These are phyloP conservation scores for Drosophila neonasuta DNA, from an alignment of 2,888 invertebrate species.

Conservation along the genomic window DNA sequence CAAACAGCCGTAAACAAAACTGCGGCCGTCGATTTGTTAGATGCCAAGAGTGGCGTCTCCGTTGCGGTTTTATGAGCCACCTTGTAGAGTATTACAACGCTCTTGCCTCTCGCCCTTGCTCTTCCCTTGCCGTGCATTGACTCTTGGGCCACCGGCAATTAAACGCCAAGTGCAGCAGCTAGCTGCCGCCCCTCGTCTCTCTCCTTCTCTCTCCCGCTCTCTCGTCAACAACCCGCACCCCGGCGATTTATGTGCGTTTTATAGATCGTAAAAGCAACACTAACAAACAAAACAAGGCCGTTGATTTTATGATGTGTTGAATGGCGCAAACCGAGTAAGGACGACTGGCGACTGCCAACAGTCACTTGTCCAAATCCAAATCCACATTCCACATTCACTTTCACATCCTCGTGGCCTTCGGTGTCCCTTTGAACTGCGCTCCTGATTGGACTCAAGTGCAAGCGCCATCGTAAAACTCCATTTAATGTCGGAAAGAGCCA, in stretches of 20 bases:
- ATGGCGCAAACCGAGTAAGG: constrained; percentile 51
- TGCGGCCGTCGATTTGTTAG: constrained; percentile 59
- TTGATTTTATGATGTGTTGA: constrained; percentile 78
- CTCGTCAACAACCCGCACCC: constrained; percentile 41
- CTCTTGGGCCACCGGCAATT: constrained; percentile 58
- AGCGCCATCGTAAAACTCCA: constrained; percentile 71
- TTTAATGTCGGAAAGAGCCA: constrained; percentile 67
- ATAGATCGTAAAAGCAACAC: constrained; percentile 76
- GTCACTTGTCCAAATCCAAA: constrained; percentile 63
- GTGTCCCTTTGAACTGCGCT: constrained; percentile 38
- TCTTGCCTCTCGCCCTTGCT: constrained; percentile 14
- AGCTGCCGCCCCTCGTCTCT: constrained; percentile 12
- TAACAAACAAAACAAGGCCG: constrained; percentile 56
- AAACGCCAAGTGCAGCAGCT: constrained; percentile 59
- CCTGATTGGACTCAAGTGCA: constrained; percentile 68
- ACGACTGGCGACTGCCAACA: constrained; percentile 51
- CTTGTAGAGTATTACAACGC: constrained; percentile 44
- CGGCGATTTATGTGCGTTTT: constrained; percentile 73
- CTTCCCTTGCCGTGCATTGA: constrained; percentile 18
- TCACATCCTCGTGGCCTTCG: constrained; percentile 12
- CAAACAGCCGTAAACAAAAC: constrained; percentile 65
- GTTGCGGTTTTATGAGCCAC: constrained; percentile 38
- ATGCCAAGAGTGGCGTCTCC: constrained; percentile 32
- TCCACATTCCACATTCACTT: constrained; percentile 23
- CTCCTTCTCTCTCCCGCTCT: not conserved